A percentile compares a stretch with the other conserved stretches of the same genome.
phyloP scores from a whole-genome alignment of 2,888 invertebrate species.

The Scaptomyza reducta region DNA sequence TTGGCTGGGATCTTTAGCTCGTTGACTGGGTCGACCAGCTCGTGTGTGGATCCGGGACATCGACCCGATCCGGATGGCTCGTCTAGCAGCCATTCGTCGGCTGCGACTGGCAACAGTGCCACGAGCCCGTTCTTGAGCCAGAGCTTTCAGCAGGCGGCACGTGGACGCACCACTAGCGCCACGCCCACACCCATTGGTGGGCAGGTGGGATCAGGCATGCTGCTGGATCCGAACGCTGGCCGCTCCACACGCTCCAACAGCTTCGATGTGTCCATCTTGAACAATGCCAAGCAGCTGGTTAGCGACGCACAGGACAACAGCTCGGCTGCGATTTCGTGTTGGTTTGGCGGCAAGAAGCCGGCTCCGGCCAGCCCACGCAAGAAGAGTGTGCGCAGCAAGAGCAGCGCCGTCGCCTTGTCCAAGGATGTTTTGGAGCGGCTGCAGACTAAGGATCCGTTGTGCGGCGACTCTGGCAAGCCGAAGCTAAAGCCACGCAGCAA shows the following conservation, averaged over 20 bases:
- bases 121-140: constrained; percentile 59
- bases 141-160: constrained; percentile 69
- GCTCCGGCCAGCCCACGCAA: constrained; percentile 89
- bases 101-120: constrained; percentile 56
- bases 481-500: constrained; percentile 81
- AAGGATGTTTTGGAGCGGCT: constrained; percentile 87
- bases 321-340: constrained; percentile 87
- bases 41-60: constrained; percentile 89
- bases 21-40: constrained; percentile 88
- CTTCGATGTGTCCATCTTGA: constrained; percentile 91
- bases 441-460: constrained; percentile 85
- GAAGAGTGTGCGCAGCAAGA: constrained; percentile 85
- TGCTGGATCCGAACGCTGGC: constrained; percentile 83
- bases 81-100: constrained; percentile 57
- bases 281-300: constrained; percentile 84
- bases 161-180: constrained; percentile 71
- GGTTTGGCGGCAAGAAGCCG: constrained; percentile 90
- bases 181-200: constrained; percentile 65
- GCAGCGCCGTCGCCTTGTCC: constrained; percentile 85
- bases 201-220: constrained; percentile 58
- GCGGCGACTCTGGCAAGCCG: constrained; percentile 83
- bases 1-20: constrained; percentile 89
- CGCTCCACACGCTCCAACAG: constrained; percentile 91
- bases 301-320: constrained; percentile 84
- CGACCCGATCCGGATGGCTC: constrained; percentile 62